Evolutionary conservation across 1,140 invertebrate species (phyloP), one percentile per base, ranked within the genome.

Genomic region (Platorchestia sp.): DNA sequence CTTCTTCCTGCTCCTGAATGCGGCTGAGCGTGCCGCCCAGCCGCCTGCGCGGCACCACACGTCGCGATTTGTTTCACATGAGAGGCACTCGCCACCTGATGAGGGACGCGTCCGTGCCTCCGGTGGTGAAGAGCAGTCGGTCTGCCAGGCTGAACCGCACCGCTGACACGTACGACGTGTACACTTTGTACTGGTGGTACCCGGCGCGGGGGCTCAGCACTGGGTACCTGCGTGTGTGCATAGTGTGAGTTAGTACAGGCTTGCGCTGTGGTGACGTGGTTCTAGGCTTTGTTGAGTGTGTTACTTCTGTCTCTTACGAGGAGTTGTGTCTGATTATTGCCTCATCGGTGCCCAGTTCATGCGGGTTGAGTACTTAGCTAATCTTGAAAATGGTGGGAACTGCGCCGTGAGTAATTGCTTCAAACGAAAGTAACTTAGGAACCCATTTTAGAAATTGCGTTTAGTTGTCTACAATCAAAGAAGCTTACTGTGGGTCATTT

Each of bases 91-190:
- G 98, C 99, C 99, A 99, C 96, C 99, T 98, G 98, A 99, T 98
- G 7, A 99, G 97, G 86, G 98, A 98, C 95, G 98, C 99, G 97
- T 99, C 99, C 96, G 98, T 98, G n/a, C 99, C 99, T 43, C 99
- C 99, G 14, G 99, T 98, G 0, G 98, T 99, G 22, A 99, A 98
- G 40, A 99, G 97, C 96, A 98, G 98, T 59, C 98, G 98, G 97
- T 99, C 99, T 96, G 99, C 98, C 97, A 98, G 98, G 0, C 99
- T 97, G 97, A 99, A 99, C 91, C 98, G 98, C 0, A 98, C 98
- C 95, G 98, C 98, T 16, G 98, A 98, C 95, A 99, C 98, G 97
- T 98, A 98, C 93, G 98, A 98, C 91, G 98, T 99, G 97, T 99
- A 99, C 0, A 99, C 98, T 97, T 99, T 99, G 96, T 98, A 98